phyloP scores from a whole-genome alignment of 2,888 invertebrate genomes.

The Cryptus viduatorius region DNA sequence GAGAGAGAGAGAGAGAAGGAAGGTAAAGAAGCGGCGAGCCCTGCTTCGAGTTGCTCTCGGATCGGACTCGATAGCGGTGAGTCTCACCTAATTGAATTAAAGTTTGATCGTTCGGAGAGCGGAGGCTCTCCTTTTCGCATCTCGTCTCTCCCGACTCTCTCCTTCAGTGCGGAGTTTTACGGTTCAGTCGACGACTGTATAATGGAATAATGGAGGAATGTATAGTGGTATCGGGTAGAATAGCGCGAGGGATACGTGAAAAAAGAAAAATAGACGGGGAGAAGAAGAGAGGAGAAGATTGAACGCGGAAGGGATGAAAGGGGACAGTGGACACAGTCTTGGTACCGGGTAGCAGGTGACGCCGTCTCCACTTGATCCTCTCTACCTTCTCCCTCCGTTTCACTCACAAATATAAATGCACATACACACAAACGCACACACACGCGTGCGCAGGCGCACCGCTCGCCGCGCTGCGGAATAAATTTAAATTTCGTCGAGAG shows the following conservation, averaged over 20 bases:
- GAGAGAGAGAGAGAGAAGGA: not conserved
- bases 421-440: slow-evolving; percentile 5
- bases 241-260: slow-evolving; percentile 43
- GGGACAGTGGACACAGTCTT: slow-evolving; percentile 62
- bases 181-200: slow-evolving; percentile 66
- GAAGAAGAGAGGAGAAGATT: slow-evolving; percentile 14
- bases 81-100: slow-evolving; percentile 74
- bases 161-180: slow-evolving; percentile 58
- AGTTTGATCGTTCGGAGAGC: slow-evolving; percentile 71
- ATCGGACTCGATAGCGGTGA: slow-evolving; percentile 15
- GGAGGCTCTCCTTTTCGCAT: not conserved
- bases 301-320: slow-evolving; percentile 32
- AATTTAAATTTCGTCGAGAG: slow-evolving; percentile 79
- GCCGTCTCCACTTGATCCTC: slow-evolving; percentile 70
- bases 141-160: slow-evolving; percentile 41
- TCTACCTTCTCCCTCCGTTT: slow-evolving; percentile 46
- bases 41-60: slow-evolving; percentile 5
- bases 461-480: slow-evolving; percentile 72
- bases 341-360: slow-evolving; percentile 79
- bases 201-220: slow-evolving; percentile 74
- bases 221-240: slow-evolving; percentile 53
- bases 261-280: slow-evolving; percentile 37
- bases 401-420: slow-evolving; percentile 17
- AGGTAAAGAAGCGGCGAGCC: slow-evolving; percentile 8
- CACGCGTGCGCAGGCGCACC: not conserved